Base-by-base conservation (phyloP, 2,797 vertebrate species). In the Typhlichthys eigenmanni region DNA sequence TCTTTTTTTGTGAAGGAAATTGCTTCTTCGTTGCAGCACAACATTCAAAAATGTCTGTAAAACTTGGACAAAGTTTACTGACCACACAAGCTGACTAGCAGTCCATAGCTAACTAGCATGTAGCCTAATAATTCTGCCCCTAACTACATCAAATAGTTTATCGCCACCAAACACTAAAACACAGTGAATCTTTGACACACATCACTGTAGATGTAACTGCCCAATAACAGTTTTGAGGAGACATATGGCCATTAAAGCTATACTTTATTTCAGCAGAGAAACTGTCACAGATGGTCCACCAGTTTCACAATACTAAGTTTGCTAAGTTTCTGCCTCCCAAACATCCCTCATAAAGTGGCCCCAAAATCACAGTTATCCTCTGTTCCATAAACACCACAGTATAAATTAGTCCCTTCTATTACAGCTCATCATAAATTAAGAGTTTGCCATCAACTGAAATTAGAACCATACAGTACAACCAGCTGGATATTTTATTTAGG, bases 201-300 rank as follows among this genome's bases (percentile, higher is more conserved):
- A 8, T 38, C 34, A 8, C 34, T 38, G 34, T 38, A 29, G 24
- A 29, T 29, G 24, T 29, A 38, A 38, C 34, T 9, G 34, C 34
- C 34, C 34, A 7, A 38, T 38, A 38, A 38, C 8, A 6, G 34
- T 38, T 38, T 38, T 38, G 47, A 4, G 24, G 79, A 61, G 76
- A 81, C 89, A 90, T 88, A 88, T 80, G 90, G 88, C 84, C 86
- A 61, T 87, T 87, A 89, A 90, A 80, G 65, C 80, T 89, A 79
- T 79, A 72, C 67, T 72, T 82, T 81, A 19, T 82, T 69, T 68
- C 82, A 78, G 82, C 74, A 48, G 63, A 13, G 75, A 78, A 73
- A 69, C 59, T 47, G 50, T 69, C 80, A 66, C 89, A 92, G 90
- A 90, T 90, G 89, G 84, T 82, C 78, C 58, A 62, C 50, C 16